phyloP scores from a whole-genome alignment of 2,888 invertebrate species.

The Campopleginae sp. region DNA sequence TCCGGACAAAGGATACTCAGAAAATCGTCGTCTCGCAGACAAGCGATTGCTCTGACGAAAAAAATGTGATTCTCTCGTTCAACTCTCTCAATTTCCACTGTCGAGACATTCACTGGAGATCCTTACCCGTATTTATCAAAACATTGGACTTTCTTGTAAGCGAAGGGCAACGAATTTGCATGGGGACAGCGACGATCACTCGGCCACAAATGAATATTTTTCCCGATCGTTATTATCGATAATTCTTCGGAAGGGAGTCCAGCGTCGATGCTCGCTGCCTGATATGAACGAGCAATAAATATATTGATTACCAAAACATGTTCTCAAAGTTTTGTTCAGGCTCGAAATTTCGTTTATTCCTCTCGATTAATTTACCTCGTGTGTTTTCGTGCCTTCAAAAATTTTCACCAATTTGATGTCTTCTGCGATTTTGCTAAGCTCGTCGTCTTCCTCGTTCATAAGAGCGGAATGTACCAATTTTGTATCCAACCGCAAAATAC shows the following conservation, averaged over 20 bases:
- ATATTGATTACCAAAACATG: neutral
- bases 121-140: slow-evolving; percentile 73
- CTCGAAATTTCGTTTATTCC: neutral
- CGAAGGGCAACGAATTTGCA: slow-evolving; percentile 62
- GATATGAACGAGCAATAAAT: slow-evolving; percentile 23
- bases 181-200: slow-evolving; percentile 62
- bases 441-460: slow-evolving; percentile 56
- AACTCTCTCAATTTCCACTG: neutral
- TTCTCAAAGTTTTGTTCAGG: neutral
- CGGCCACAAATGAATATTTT: slow-evolving; percentile 74
- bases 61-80: neutral
- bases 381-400: slow-evolving; percentile 63
- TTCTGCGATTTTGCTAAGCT: slow-evolving; percentile 56
- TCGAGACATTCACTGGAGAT: neutral
- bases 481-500: slow-evolving; percentile 62
- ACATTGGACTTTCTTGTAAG: slow-evolving; percentile 74
- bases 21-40: slow-evolving; percentile 74
- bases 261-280: slow-evolving; percentile 70
- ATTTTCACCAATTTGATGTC: slow-evolving; percentile 68
- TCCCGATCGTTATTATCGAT: slow-evolving; percentile 71
- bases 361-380: slow-evolving; percentile 26
- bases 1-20: slow-evolving; percentile 75
- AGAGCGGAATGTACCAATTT: slow-evolving; percentile 64
- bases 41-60: slow-evolving; percentile 73
- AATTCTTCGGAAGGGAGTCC: slow-evolving; percentile 55